Base-by-base conservation (phyloP, 1,140 invertebrate genomes). In the Drosophila saltans region DNA sequence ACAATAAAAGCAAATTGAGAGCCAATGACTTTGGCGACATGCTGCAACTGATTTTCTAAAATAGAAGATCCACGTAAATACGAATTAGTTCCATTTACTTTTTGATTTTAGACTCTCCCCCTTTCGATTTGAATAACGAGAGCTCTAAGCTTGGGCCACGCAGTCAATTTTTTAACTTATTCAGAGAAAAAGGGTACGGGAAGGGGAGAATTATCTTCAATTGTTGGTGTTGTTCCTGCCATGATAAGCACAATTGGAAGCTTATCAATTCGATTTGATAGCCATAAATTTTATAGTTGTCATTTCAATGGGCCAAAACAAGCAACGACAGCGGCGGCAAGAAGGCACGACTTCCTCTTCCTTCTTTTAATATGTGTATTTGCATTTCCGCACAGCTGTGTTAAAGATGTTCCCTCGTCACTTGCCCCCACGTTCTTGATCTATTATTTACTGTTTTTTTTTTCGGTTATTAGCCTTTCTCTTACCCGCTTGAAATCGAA, bases 231-330 rank as follows among this genome's bases (percentile, higher is more conserved):
- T n/a, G 59, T 73, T 69, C 69, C 72, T 52, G 72, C 11, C 45
- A 60, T 55, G 74, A 76, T 76, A 76, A 76, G 66, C 61, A 63
- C 28, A 45, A 62, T 48, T 48, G 41, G 28, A 30, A 45, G 61
- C 73, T 76, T 76, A 76, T 76, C 74, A 76, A 65, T 76, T 64
- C 59, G 28, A 76, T 76, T 69, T 59, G 43, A 64, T 75, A 30
- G 55, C 62, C 24, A 62, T 70, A 76, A 33, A 64, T 70, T 76
- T 76, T 60, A 76, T 70, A 56, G 72, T 76, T 76, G 74, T 76
- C 74, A 76, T 60, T 67, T 74, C 11, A 73, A 74, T 40, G 39
- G 58, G 59, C 36, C 36, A 36, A 58, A 26, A n/a, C 5, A 1
- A 21, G 24, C 7, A 43, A 11, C 39, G 21, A 43, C 41, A 58